Base-by-base conservation (phyloP, 1,140 invertebrate species). In the Ips typographus region DNA sequence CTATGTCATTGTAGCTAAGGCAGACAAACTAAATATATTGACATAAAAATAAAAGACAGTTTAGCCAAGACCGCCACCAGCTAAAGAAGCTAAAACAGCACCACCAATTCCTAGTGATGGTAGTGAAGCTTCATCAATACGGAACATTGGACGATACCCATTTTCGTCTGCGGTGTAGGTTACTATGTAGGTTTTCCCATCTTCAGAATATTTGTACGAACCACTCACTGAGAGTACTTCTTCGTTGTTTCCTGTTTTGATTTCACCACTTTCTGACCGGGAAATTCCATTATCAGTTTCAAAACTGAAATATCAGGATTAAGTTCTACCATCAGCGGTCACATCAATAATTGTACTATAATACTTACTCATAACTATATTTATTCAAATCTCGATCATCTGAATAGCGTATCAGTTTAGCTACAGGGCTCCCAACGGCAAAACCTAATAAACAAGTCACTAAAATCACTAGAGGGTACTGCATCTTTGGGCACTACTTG, bases 261-360 rank as follows among this genome's bases (percentile, higher is more conserved):
- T 49, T 49, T 2, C 3, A 2, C 1, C 44, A 49, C 7, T 3
- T 49, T 49, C 44, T 1, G 7, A 2, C 22, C 44, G 1, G 2
- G 44, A 49, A 22, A 49, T 49, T 49, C 44, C 44, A 49, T 49
- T 49, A 3, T 49, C 44, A 49, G 44, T 49, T 49, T 49, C 44
- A 49, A 49, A 49, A 22, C 44, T 49, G 3, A 49, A 49, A 49
- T 22, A 22, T 22, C 22, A 22, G 22, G 22, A 22, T 22, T 22
- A 22, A 22, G 22, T 22, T 22, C 22, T 22, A 22, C 22, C 22
- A 22, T 22, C 22, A 22, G 22, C 22, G 22, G 0, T 22, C 22
- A 22, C 3, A 49, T 49, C 44, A 49, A 49, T 1, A 49, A 49
- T 1, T 49, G n/a, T n/a, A n/a, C 22, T 8, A 1, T 49, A 8